These are phyloP conservation scores for Melanostigma gelatinosum DNA, from an alignment of 2,113 vertebrate species.

Conservation along the genomic window DNA sequence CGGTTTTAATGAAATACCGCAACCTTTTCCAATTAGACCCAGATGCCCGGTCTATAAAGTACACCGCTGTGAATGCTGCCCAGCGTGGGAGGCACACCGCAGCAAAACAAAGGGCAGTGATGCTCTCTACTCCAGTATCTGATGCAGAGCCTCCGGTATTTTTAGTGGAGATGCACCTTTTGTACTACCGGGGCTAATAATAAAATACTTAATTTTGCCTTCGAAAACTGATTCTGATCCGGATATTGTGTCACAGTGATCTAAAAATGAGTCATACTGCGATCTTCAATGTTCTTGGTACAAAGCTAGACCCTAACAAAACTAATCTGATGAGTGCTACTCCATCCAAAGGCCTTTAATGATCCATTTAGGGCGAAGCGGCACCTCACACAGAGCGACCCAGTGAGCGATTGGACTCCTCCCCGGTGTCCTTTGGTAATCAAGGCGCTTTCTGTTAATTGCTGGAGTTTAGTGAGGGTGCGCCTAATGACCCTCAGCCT, in stretches of 20 bases:
- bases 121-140: neutral
- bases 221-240: neutral
- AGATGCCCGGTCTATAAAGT: conserved; percentile 56
- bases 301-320: neutral
- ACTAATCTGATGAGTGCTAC: neutral
- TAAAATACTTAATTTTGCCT: neutral
- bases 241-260: neutral
- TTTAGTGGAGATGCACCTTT: neutral
- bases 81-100: conserved; percentile 46
- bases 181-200: neutral
- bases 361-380: conserved; percentile 18
- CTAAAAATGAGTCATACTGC: neutral
- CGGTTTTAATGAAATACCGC: conserved; percentile 70
- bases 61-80: conserved; percentile 39
- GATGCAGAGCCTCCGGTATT: conserved; percentile 2
- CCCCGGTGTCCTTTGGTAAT: conserved; percentile 56
- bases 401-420: conserved; percentile 43
- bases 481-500: conserved; percentile 66
- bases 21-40: conserved; percentile 64
- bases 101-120: neutral
- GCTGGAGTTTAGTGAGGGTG: conserved; percentile 59
- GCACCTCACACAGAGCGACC: conserved; percentile 27
- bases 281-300: neutral
- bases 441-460: conserved; percentile 58
- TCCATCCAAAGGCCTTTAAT: conserved; percentile 11